Conservation (phyloP, 2,888 invertebrate genomes). For the Hermodice carunculata region DNA sequence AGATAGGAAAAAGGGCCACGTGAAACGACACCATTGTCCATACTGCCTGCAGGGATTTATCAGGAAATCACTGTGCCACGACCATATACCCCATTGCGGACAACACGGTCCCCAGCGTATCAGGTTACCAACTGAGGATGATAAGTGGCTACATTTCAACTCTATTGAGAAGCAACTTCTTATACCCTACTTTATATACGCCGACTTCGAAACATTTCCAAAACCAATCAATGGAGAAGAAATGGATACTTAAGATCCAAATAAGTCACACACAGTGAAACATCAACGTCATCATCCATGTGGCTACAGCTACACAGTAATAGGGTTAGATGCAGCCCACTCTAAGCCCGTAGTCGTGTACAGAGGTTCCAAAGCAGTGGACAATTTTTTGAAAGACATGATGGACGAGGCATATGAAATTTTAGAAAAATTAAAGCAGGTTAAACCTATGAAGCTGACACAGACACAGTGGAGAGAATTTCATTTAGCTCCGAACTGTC, state of each 20-base stretch:
- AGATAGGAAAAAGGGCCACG: not conserved
- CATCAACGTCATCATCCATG: not conserved
- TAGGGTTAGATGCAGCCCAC: too few relatives aligned
- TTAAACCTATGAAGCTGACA: not conserved
- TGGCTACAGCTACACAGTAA: too few relatives aligned
- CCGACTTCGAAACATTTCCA: slow-evolving; percentile 10
- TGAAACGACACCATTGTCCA: slow-evolving; percentile 1
- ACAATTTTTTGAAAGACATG: slow-evolving; percentile 1
- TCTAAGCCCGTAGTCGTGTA: too few relatives aligned
- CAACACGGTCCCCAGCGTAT: too few relatives aligned
- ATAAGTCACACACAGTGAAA: slow-evolving; percentile 7
- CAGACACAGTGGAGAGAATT: not conserved
- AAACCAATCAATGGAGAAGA: not conserved
- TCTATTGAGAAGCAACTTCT: not conserved
- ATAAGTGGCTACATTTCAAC: too few relatives aligned
- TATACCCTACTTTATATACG: slow-evolving; percentile 3
- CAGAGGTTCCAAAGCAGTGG: slow-evolving; percentile 18
- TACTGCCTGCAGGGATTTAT: slow-evolving; percentile 32
- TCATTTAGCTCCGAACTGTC: not conserved
- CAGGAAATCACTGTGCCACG: slow-evolving; percentile 1
- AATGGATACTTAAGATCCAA: not conserved
- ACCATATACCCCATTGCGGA: slow-evolving; percentile 13
- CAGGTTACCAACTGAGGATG: too few relatives aligned
- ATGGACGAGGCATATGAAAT: not conserved
- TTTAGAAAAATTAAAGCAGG: not conserved